Evolutionary conservation across 2,888 invertebrate species (phyloP).

Genomic region (Altica lythri): DNA sequence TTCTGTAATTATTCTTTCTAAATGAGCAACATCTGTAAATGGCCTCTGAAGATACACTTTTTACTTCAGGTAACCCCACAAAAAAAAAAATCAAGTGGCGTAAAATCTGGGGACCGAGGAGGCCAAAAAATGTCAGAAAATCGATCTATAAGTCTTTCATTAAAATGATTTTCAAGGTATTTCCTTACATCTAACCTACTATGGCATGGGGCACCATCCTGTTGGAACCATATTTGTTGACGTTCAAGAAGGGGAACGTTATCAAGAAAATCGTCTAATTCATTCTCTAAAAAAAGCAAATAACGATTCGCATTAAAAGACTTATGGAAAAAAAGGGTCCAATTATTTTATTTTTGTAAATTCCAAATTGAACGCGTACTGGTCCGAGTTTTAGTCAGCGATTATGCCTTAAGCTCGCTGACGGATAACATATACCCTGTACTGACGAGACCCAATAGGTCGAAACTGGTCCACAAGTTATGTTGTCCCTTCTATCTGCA

Average conservation of each 20-base stretch:
- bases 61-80: slow-evolving; percentile 14
- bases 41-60: slow-evolving; percentile 18
- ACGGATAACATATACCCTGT: too few species aligned
- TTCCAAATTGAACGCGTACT: too few species aligned
- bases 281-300: neutral
- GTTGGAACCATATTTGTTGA: too few species aligned
- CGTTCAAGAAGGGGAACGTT: neutral
- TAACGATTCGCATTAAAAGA: neutral
- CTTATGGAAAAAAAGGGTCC: too few species aligned
- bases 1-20: slow-evolving; percentile 1
- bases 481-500: too few species aligned
- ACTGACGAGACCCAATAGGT: too few species aligned
- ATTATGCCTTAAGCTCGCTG: too few species aligned
- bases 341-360: too few species aligned
- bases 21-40: slow-evolving; percentile 18
- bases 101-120: slow-evolving; percentile 22
- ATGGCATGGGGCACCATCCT: neutral
- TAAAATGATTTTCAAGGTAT: slow-evolving; percentile 1
- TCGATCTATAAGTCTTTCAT: slow-evolving; percentile 6
- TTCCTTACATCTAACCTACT: neutral
- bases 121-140: slow-evolving; percentile 23
- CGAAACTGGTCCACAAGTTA: too few species aligned
- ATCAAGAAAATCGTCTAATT: neutral
- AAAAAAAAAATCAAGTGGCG: slow-evolving; percentile 21
- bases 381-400: too few species aligned